A percentile compares a stretch with the other conserved stretches of the same genome.
phyloP scores from a whole-genome alignment of 1,140 invertebrate species.

The Batillaria attramentaria region DNA sequence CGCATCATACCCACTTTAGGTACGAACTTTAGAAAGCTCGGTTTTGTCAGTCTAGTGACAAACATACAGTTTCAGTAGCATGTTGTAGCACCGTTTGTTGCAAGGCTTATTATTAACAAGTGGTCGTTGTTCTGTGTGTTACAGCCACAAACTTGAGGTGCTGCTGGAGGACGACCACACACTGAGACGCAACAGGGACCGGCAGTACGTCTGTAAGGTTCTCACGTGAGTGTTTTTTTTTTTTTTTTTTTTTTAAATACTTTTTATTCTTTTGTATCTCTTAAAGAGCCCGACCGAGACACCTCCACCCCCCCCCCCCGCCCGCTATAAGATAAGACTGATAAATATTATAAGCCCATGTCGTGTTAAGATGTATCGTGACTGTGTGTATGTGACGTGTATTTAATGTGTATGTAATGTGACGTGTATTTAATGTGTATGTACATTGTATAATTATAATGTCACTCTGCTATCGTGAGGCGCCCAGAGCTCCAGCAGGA shows the following conservation, averaged over 20 bases:
- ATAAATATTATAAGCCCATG: not conserved
- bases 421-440: too few relatives aligned
- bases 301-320: not conserved
- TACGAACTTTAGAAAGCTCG: not conserved
- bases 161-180: slow-evolving; percentile 57
- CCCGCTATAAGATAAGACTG: not conserved
- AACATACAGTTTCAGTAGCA: not conserved
- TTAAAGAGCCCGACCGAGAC: not conserved
- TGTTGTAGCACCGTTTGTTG: not conserved
- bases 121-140: slow-evolving; percentile 38
- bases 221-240: slow-evolving; percentile 55
- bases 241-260: not conserved
- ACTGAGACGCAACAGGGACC: slow-evolving; percentile 49
- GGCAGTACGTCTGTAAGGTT: slow-evolving; percentile 51
- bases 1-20: not conserved
- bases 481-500: too few relatives aligned
- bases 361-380: not conserved
- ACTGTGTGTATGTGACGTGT: not conserved
- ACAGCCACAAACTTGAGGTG: slow-evolving; percentile 58
- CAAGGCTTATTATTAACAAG: not conserved
- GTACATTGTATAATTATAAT: too few relatives aligned
- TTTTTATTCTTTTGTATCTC: not conserved
- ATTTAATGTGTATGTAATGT: not conserved
- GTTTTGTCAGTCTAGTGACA: not conserved
- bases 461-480: too few relatives aligned